Conservation (phyloP, 2,113 vertebrate species). For the Lamprotornis superbus region DNA sequence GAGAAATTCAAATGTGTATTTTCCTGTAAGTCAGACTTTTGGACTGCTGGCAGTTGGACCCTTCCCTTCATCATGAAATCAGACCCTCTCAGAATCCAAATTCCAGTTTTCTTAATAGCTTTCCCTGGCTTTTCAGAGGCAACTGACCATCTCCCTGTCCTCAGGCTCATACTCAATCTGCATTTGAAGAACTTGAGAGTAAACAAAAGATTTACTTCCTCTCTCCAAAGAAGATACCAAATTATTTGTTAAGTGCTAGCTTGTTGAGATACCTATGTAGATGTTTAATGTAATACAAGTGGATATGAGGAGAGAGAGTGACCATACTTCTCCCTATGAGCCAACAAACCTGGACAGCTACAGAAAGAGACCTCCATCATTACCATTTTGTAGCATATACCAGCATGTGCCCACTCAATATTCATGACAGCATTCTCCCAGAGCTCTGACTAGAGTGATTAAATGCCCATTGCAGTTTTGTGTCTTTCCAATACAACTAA, state of each 20-base stretch:
- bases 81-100: neutral
- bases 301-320: neutral
- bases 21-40: neutral
- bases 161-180: neutral
- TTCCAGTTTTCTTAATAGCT: neutral
- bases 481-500: slow-evolving; percentile 1
- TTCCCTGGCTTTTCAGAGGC: neutral
- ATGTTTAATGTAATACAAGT: neutral
- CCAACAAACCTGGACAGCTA: neutral
- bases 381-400: neutral
- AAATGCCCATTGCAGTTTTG: neutral
- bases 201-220: neutral
- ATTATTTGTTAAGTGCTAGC: neutral
- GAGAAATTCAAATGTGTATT: neutral
- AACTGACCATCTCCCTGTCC: neutral
- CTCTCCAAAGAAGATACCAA: neutral
- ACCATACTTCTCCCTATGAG: neutral
- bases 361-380: neutral
- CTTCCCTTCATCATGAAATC: neutral
- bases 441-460: neutral
- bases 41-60: neutral
- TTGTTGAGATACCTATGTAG: neutral
- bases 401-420: neutral
- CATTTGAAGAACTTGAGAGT: neutral
- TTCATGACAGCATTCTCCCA: neutral